Evolutionary conservation across 1,140 invertebrate genomes (phyloP).

Genomic region (Anagrus nilaparvatae): DNA sequence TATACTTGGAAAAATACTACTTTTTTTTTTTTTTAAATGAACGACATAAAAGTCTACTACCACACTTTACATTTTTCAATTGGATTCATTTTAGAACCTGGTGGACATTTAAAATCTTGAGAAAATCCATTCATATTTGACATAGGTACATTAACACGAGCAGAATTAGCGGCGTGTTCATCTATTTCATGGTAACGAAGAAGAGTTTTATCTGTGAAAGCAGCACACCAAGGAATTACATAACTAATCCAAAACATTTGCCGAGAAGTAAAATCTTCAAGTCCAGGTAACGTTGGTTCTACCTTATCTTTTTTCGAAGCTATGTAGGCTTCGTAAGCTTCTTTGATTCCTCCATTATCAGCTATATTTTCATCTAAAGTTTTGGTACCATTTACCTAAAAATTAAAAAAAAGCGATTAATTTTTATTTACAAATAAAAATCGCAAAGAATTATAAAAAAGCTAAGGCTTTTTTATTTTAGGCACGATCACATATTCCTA

Average conservation of each 20-base stretch:
- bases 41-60: no score
- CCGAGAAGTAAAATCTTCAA: conserved; percentile 53
- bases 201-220: no score
- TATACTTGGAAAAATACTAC: no score
- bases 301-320: conserved; percentile 49
- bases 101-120: conserved; percentile 65
- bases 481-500: no score
- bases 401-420: no score
- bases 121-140: conserved; percentile 84
- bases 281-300: conserved; percentile 61
- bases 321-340: conserved; percentile 65
- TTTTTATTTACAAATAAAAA: no score
- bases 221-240: conserved; percentile 48
- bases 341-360: conserved; percentile 78
- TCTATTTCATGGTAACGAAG: no score
- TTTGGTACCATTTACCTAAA: conserved; percentile 50
- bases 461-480: no score
- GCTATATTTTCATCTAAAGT: conserved; percentile 85
- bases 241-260: conserved; percentile 57
- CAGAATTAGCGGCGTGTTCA: conserved; percentile 70
- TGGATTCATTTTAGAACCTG: conserved; percentile 75
- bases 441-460: no score
- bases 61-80: conserved; percentile 62
- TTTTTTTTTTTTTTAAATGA: no score
- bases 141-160: conserved; percentile 76